These are phyloP conservation scores for Helostoma temminkii DNA, from an alignment of 2,797 vertebrate genomes.

Conservation along the genomic window DNA sequence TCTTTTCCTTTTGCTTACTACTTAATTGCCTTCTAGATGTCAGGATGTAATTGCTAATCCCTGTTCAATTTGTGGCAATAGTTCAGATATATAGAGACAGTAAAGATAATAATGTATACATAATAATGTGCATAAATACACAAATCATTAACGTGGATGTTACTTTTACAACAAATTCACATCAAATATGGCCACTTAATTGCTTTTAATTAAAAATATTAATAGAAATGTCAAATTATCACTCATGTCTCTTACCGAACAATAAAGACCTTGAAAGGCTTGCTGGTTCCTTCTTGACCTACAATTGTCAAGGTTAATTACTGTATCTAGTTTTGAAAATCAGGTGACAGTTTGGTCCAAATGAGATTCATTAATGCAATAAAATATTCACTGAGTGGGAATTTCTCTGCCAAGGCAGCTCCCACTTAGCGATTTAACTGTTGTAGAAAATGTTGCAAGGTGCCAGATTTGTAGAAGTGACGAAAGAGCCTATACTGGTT, in stretches of 20 bases:
- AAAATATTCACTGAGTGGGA: constrained; percentile 57
- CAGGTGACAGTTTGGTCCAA: constrained; percentile 39
- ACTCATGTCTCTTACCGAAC: background rate
- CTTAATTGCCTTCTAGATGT: background rate
- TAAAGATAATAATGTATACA: too few species aligned
- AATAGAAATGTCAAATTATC: background rate
- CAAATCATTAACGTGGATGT: too few species aligned
- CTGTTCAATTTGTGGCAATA: background rate
- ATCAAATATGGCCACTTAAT: too few species aligned
- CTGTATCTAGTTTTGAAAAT: constrained; percentile 24
- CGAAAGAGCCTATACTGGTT: background rate
- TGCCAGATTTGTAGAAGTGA: background rate
- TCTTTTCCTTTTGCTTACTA: background rate
- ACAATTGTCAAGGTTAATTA: constrained; percentile 46
- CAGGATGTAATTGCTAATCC: background rate
- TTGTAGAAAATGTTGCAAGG: constrained; percentile 21
- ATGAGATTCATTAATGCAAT: constrained; percentile 53
- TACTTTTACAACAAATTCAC: too few species aligned
- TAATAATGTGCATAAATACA: too few species aligned
- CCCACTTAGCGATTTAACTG: background rate
- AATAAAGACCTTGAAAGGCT: too few species aligned
- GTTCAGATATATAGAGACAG: too few species aligned
- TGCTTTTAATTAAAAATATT: background rate
- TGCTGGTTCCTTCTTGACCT: constrained; percentile 2
- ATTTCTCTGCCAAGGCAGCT: constrained; percentile 24